These are phyloP conservation scores for Amaurobius ferox DNA, from an alignment of 2,888 invertebrate species.

Conservation along the genomic window DNA sequence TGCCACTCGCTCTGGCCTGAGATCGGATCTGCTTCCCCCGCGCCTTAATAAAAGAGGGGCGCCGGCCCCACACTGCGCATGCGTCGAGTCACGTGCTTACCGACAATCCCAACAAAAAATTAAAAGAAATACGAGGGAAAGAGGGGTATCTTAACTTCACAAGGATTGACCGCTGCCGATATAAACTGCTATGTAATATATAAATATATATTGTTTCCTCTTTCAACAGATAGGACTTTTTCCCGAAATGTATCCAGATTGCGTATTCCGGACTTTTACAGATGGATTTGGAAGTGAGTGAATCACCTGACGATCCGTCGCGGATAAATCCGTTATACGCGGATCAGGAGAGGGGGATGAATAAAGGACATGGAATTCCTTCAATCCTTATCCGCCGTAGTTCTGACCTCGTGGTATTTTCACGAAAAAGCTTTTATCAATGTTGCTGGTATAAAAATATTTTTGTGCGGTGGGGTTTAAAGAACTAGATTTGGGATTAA, in stretches of 20 bases:
- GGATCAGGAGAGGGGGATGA: no score
- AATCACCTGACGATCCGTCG: not conserved
- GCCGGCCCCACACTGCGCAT: not conserved
- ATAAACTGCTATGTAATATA: no score
- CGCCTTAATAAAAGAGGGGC: slow-evolving; percentile 8
- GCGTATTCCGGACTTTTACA: not conserved
- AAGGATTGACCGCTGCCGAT: no score
- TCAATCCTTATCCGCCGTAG: not conserved
- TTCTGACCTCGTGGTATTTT: slow-evolving; percentile 5
- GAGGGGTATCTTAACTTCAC: not conserved
- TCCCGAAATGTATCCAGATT: no score
- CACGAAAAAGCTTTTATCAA: not conserved
- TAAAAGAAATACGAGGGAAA: not conserved
- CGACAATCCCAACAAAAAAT: not conserved
- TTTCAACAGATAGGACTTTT: no score
- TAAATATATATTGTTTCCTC: no score
- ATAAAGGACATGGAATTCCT: not conserved
- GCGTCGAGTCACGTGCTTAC: not conserved
- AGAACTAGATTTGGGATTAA: no score
- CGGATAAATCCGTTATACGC: not conserved
- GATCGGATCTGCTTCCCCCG: slow-evolving; percentile 4
- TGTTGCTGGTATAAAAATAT: not conserved
- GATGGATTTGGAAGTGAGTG: not conserved
- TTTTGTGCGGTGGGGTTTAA: not conserved
- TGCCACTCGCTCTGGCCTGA: not conserved